These are phyloP conservation scores for Auanema freiburgensis DNA, from an alignment of 2,888 invertebrate species.

Conservation along the genomic window DNA sequence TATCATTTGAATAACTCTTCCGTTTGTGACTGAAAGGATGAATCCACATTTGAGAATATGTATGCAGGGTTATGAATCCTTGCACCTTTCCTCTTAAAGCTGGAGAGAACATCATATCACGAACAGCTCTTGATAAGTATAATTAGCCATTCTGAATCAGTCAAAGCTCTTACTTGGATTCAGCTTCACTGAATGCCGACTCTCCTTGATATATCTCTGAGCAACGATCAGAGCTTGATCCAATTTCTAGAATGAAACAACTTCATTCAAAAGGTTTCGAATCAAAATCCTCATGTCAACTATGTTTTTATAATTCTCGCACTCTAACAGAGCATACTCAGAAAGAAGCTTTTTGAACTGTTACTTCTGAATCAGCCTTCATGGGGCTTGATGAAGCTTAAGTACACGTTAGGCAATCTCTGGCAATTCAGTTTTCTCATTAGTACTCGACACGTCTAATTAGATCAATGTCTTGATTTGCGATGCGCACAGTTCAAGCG, in stretches of 20 bases:
- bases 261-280: no score
- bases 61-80: slow-evolving; percentile 63
- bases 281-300: no score
- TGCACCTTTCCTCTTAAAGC: slow-evolving; percentile 57
- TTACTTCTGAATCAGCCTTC: no score
- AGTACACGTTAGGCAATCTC: no score
- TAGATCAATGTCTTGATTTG: no score
- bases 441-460: no score
- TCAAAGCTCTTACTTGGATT: slow-evolving; percentile 45
- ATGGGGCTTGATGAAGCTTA: no score
- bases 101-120: slow-evolving; percentile 53
- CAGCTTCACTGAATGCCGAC: slow-evolving; percentile 59
- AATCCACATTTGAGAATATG: slow-evolving; percentile 63
- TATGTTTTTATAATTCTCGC: no score
- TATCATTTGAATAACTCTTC: slow-evolving; percentile 57
- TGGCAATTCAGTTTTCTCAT: no score
- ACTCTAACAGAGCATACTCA: no score
- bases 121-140: slow-evolving; percentile 48
- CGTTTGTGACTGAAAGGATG: slow-evolving; percentile 61
- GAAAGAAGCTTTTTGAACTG: no score
- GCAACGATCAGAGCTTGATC: slow-evolving; percentile 59
- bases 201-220: slow-evolving; percentile 62
- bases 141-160: not conserved
- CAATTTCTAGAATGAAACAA: slow-evolving; percentile 44
- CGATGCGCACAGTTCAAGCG: no score